Evolutionary conservation across 2,797 vertebrate genomes (phyloP).

Genomic region (Liparis tanakae): DNA sequence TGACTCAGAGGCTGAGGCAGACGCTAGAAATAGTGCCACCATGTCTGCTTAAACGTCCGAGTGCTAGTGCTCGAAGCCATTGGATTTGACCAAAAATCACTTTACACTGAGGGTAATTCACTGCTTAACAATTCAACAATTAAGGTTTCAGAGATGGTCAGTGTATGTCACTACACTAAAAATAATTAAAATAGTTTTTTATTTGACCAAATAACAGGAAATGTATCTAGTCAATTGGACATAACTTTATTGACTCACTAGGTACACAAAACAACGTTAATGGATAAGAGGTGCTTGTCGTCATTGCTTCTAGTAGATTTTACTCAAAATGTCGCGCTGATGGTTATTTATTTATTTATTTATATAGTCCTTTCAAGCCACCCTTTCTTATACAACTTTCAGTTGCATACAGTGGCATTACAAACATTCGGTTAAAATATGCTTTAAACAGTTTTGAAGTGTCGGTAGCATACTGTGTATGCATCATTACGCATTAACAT

Average conservation of each 20-base stretch:
- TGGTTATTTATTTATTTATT: neutral
- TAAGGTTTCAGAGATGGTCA: neutral
- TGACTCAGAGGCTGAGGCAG: conserved; percentile 72
- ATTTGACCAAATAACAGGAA: neutral
- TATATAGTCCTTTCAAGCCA: neutral
- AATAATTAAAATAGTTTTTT: neutral
- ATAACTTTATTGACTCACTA: neutral
- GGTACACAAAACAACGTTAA: neutral
- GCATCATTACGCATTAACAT: neutral
- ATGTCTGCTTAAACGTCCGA: conserved; percentile 52
- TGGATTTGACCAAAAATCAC: conserved; percentile 36
- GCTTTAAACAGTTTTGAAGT: neutral
- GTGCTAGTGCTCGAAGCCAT: conserved; percentile 36
- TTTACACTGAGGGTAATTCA: conserved; percentile 18
- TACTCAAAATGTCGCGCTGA: neutral
- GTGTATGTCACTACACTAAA: neutral
- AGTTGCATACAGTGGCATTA: neutral
- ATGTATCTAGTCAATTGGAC: neutral
- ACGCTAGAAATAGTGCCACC: conserved; percentile 72
- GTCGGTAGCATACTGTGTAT: neutral
- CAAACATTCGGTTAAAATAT: neutral
- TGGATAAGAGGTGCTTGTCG: neutral
- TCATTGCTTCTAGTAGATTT: neutral
- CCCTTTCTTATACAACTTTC: neutral
- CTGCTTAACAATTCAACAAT: conserved; percentile 34